A percentile compares a stretch with the other conserved stretches of the same genome.
Conservation (phyloP, 2,888 invertebrate species). For the Eristalis tenax region DNA sequence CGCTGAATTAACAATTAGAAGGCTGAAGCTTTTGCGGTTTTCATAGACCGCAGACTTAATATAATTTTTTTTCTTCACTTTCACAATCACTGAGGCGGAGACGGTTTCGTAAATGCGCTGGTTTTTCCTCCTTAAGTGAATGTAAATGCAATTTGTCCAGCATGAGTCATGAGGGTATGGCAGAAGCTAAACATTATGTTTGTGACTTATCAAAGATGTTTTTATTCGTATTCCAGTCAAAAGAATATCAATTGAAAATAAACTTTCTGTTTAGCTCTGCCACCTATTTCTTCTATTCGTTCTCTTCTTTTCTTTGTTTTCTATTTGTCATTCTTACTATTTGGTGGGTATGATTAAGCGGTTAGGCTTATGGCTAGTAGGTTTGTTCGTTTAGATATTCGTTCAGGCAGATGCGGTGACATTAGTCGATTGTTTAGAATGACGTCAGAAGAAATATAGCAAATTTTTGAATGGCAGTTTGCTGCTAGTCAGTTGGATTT, state of each 20-base stretch:
- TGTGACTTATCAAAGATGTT: neutral
- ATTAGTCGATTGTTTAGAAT: neutral
- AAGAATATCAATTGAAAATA: slow-evolving; percentile 24
- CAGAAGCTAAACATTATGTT: slow-evolving; percentile 30
- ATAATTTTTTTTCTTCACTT: slow-evolving; percentile 33
- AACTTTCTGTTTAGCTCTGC: slow-evolving; percentile 51
- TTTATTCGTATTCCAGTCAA: neutral
- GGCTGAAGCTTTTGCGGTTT: slow-evolving; percentile 1
- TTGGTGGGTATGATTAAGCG: slow-evolving; percentile 3
- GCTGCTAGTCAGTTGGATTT: too few species aligned
- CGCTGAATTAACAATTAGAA: neutral
- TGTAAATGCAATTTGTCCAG: slow-evolving; percentile 33
- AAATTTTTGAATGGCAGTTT: neutral
- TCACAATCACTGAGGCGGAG: slow-evolving; percentile 39
- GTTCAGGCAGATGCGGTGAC: neutral
- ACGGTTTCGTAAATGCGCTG: slow-evolving; percentile 15
- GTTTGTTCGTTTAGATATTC: slow-evolving; percentile 25
- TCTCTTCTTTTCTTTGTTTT: slow-evolving; percentile 62
- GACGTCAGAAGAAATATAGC: neutral
- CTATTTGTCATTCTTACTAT: slow-evolving; percentile 49
- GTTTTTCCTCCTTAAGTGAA: slow-evolving; percentile 34
- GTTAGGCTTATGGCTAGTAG: slow-evolving; percentile 27
- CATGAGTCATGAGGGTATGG: slow-evolving; percentile 35
- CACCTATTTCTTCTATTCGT: slow-evolving; percentile 28
- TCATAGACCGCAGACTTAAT: slow-evolving; percentile 1